A percentile compares a stretch with the other conserved stretches of the same genome.
Conservation (phyloP, 2,113 vertebrate species). For the Ctenodactylus gundi region DNA sequence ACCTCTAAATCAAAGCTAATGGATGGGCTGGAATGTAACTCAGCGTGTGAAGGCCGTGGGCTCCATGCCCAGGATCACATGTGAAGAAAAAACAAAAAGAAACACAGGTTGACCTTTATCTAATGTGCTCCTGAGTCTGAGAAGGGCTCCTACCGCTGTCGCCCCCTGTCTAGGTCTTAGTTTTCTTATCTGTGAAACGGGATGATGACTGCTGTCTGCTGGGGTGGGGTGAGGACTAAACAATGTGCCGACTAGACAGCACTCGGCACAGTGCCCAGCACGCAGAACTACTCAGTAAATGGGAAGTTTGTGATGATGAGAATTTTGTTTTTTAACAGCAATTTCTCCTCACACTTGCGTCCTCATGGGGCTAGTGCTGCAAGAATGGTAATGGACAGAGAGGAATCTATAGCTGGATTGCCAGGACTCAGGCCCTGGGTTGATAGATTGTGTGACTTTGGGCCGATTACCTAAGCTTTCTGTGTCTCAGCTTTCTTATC, state of each 20-base stretch:
- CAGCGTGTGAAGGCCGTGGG: too few species aligned
- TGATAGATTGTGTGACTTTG: neutral
- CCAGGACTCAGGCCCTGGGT: neutral
- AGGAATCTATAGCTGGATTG: neutral
- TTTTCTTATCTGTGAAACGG: conserved; percentile 24
- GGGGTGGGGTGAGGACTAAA: neutral
- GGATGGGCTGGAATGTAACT: too few species aligned
- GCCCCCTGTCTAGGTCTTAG: neutral
- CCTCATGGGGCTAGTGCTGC: neutral
- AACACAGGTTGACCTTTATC: neutral
- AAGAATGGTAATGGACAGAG: neutral
- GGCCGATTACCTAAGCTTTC: neutral
- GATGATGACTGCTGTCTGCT: neutral
- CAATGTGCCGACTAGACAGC: neutral
- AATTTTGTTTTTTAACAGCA: neutral
- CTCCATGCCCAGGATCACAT: too few species aligned
- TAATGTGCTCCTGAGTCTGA: neutral
- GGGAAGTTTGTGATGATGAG: neutral
- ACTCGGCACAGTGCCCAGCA: neutral
- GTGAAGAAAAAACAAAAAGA: too few species aligned
- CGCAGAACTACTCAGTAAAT: neutral
- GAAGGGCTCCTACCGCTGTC: neutral
- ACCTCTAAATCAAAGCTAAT: too few species aligned
- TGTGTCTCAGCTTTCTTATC: neutral
- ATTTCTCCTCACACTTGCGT: neutral